Base-by-base conservation (phyloP, 2,797 vertebrate species). In the Telmatherina bonti region DNA sequence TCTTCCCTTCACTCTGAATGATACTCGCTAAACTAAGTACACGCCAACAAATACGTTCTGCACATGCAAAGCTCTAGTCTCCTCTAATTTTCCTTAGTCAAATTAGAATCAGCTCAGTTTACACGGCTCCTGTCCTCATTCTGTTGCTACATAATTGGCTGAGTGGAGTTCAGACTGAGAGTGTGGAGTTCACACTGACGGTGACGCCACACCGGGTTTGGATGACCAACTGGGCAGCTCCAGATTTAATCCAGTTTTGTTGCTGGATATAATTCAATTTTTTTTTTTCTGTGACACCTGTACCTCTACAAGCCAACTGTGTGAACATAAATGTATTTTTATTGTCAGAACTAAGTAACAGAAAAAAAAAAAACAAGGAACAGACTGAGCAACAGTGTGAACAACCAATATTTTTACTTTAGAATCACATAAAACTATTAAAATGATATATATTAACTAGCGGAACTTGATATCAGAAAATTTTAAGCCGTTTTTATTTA, bases 1-100 rank as follows among this genome's bases (percentile, higher is more conserved):
- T 22, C 58, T 31, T 62, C 15, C 43, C 11, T 1, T 26, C 22
- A 74, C 29, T 56, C 18, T 22, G 29, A 20, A 49, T 30, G 13
- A 16, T 63, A 38, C 38, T 0, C 64, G 70, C 62, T 56, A 33
- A 67, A 63, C 27, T 74, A 38, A 27, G 2, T 35, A 18, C 51
- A 62, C 59, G 38, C 30, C 6, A 30, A 33, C 49, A 41, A 57
- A 65, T 26, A 22, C 20, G 47, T 22, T 35, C 49, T 26, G 47
- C 60, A 31, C 63, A 91, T 89, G 84, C 89, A 91, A 90, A 91
- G 62, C 63, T 45, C 55, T 56, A 52, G 69, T 70, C 59, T 72
- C 26, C 45, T 33, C 33, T 76, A 64, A 86, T 88, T 88, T 43
- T 90, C 81, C 83, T 90, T 89, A 92, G 89, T 87, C 89, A 91